A percentile compares a stretch with the other conserved stretches of the same genome.
phyloP scores from a whole-genome alignment of 2,888 invertebrate species.

The Lasioglossum calceatum region DNA sequence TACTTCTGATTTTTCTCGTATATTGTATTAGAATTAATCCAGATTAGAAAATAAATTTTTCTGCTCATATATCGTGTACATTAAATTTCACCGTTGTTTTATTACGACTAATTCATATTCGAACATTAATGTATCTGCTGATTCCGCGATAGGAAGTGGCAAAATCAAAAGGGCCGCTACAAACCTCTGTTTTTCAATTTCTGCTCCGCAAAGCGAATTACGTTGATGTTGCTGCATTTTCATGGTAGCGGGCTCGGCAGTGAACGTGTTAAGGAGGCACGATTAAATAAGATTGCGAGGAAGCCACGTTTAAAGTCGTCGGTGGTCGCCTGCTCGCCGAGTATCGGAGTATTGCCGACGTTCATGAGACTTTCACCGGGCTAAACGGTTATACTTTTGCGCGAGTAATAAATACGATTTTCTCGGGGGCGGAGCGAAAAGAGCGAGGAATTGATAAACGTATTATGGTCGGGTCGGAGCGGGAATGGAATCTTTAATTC shows the following conservation, averaged over 20 bases:
- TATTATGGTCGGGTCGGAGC: slow-evolving; percentile 67
- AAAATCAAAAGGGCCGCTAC: not conserved
- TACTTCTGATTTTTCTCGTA: not conserved
- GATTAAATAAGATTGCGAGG: slow-evolving; percentile 10
- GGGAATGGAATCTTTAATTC: slow-evolving; percentile 72
- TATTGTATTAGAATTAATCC: not conserved
- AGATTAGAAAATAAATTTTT: not conserved
- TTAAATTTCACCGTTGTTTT: not conserved
- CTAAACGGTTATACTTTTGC: slow-evolving; percentile 63
- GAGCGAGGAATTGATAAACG: slow-evolving; percentile 71
- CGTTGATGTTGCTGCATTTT: not conserved
- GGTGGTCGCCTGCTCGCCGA: slow-evolving; percentile 5
- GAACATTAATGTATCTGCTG: not conserved
- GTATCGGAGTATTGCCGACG: slow-evolving; percentile 45
- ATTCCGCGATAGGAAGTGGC: not conserved
- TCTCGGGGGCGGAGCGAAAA: slow-evolving; percentile 60
- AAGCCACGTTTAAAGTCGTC: slow-evolving; percentile 37
- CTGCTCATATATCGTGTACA: not conserved
- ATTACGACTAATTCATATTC: not conserved
- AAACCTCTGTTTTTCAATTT: slow-evolving; percentile 4
- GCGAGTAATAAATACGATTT: slow-evolving; percentile 69
- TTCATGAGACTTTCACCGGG: slow-evolving; percentile 32
- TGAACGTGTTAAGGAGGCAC: slow-evolving; percentile 3
- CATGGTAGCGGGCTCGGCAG: not conserved
- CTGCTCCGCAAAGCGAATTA: not conserved